Base-by-base conservation (phyloP, 2,113 vertebrate genomes). In the Nothobranchius kuhntae region DNA sequence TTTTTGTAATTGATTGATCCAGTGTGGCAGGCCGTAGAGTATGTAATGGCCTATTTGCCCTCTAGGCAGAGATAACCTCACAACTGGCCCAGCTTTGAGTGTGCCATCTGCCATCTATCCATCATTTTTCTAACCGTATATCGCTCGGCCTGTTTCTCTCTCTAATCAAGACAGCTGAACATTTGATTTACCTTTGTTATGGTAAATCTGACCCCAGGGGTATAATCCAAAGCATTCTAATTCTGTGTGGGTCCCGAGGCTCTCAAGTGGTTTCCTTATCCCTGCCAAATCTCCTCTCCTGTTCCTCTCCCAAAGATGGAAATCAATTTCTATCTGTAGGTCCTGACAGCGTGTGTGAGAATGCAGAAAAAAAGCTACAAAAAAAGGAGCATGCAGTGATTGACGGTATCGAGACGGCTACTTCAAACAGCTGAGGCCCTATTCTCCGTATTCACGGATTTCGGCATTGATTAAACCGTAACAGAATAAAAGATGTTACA, bases 171-270 rank as follows among this genome's bases (percentile, higher is more conserved):
- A 73, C 56, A 82, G 64, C 84, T 83, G 77, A 84, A 80, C 77
- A 83, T 86, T 82, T 85, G 86, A 89, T 89, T 87, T 86, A 81
- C 86, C 62, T 82, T 80, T 53, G 61, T 82, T 86, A 81, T 83
- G 77, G 73, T 84, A 83, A 86, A 85, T 77, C 71, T 87, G 85
- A 84, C 75, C 86, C 84, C 78, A 55, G 46, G 77, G 75, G 77
- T 84, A 66, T 73, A 68, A 81, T 87, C 73, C 73, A 73, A 62
- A 82, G 64, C 65, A 78, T 76, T 87, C 77, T 84, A 68, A 83
- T 79, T 84, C 84, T 78, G 56, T 73, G 66, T 84, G 73, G 74
- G 82, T 75, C 66, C 81, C 82, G 71, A 64, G 71, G 61, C 72
- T 82, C 79, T 81, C 56, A 73, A 84, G 85, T 85, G 77, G 75